Evolutionary conservation across 1,140 invertebrate genomes (phyloP), one percentile per base, ranked within the genome.

Genomic region (Drosophila sechellia): DNA sequence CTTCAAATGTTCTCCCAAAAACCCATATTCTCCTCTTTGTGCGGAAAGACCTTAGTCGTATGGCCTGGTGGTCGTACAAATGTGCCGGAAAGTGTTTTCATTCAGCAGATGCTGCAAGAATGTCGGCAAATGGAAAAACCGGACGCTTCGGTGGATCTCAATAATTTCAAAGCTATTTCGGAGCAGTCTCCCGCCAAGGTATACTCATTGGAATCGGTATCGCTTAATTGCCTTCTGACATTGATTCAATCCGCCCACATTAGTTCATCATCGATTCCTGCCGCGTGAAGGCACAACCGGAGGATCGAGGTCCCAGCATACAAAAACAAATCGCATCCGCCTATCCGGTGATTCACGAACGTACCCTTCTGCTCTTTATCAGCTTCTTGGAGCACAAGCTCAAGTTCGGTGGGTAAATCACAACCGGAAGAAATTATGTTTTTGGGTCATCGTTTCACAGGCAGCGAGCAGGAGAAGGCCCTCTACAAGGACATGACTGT

Each of bases 331-430:
- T 91, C n/a, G 85, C 79, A 3, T 91, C 90, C 0, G 87, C 83
- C 2, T 92, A 92, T 81, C 90, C 90, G 6, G 66, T 92, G 0
- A 73, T 92, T 25, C 90, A 92, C 53, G 90, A 92, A 53, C 54
- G 64, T 0, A 76, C 83, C 0, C 58, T 92, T 0, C 8, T 70
- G 0, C 46, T 92, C 0, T 92, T 71, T 43, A 25, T 91, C 0
- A 61, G 59, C 17, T 92, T 92, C 35, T 50, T 92, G 48, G 75
- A 90, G 59, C 90, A 92, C 53, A 92, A 91, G 45, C 61, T 45
- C 15, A 66, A 77, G 22, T 91, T 72, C 22, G 90, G 90, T 91
- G 13, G n/a, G 81, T 50, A 17, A 31, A 3, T 1, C 4, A 34
- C 6, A 42, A 22, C 0, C 20, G 20, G 3, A 22, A 22, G 20